Evolutionary conservation across 1,140 invertebrate genomes (phyloP).

Genomic region (Bilobella aurantiaca): DNA sequence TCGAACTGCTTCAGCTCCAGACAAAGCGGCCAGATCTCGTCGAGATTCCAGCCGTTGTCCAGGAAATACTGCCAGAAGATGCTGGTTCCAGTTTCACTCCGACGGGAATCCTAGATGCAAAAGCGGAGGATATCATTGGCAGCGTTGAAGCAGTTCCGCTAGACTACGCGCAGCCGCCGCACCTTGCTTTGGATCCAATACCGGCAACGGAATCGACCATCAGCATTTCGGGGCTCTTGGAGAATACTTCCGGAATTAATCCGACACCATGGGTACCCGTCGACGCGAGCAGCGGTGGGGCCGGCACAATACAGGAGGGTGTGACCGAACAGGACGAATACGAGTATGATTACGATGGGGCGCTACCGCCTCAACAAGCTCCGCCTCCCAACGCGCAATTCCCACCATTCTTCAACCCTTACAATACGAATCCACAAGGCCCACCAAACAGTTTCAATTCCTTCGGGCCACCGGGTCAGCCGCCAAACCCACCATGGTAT

Average conservation of each 20-base stretch:
- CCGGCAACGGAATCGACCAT: background rate
- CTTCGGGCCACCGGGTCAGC: constrained; percentile 8
- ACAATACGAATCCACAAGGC: background rate
- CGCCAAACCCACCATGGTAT: constrained; percentile 3
- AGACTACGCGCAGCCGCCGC: background rate
- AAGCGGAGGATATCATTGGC: background rate
- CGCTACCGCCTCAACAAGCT: background rate
- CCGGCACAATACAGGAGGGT: background rate
- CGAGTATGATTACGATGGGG: constrained; percentile 7
- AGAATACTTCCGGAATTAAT: background rate
- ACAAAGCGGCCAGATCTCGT: background rate
- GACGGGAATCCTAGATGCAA: background rate
- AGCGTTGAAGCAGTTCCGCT: background rate
- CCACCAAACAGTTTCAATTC: constrained; percentile 18
- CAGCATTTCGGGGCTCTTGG: background rate
- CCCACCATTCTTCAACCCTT: background rate
- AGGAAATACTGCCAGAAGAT: constrained; percentile 1
- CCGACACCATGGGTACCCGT: background rate
- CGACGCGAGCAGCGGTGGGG: background rate
- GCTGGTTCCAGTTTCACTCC: background rate
- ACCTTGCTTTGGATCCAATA: background rate
- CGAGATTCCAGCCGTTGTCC: background rate
- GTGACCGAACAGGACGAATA: constrained; percentile 11
- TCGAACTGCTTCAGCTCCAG: constrained; percentile 29
- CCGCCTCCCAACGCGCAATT: background rate